These are phyloP conservation scores for Falco rusticolus DNA, from an alignment of 2,797 vertebrate genomes.

Conservation along the genomic window DNA sequence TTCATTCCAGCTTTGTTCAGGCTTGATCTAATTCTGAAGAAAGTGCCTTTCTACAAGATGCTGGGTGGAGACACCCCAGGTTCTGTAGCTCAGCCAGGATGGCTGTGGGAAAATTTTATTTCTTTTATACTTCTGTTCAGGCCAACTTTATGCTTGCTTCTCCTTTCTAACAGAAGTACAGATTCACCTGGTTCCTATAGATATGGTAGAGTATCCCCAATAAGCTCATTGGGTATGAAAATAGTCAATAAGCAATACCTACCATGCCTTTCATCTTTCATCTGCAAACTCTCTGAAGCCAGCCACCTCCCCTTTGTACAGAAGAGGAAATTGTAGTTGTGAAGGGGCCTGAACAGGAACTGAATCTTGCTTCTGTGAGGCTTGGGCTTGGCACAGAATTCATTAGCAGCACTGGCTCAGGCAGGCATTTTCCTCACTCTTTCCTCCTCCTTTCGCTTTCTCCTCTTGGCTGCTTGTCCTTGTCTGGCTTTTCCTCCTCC, in stretches of 20 bases:
- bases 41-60: neutral
- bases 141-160: neutral
- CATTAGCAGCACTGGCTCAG: neutral
- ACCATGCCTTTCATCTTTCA: neutral
- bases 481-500: neutral
- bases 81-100: constrained; percentile 12
- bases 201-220: neutral
- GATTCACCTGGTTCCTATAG: neutral
- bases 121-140: neutral
- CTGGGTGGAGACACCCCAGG: neutral
- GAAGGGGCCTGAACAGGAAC: neutral
- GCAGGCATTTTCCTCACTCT: neutral
- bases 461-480: constrained; percentile 29
- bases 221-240: neutral
- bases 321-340: neutral
- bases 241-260: neutral
- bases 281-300: neutral
- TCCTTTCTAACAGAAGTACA: neutral
- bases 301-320: neutral
- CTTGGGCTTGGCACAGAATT: neutral
- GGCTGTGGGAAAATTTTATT: neutral
- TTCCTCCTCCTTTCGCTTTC: neutral
- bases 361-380: neutral
- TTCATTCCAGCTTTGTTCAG: constrained; percentile 18
- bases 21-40: neutral